These are phyloP conservation scores for Dendropsophus ebraccatus DNA, from an alignment of 2,113 vertebrate species.

Conservation along the genomic window DNA sequence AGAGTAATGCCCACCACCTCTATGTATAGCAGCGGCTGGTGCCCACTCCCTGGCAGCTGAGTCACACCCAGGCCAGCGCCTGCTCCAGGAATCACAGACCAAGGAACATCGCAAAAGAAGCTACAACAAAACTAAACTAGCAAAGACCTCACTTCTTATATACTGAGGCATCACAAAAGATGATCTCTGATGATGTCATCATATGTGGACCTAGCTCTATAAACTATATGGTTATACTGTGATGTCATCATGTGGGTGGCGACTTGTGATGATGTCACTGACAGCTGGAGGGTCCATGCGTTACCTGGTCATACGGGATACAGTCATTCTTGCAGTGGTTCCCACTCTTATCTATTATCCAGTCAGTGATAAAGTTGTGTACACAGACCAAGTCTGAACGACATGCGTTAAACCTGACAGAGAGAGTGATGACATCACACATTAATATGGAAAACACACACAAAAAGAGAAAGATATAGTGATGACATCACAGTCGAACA, in stretches of 20 bases:
- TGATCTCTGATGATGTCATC: not conserved
- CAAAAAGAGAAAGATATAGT: too few species aligned
- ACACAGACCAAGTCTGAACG: slow-evolving; percentile 69
- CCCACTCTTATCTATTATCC: slow-evolving; percentile 66
- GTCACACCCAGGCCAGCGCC: too few species aligned
- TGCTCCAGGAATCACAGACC: too few species aligned
- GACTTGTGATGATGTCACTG: not conserved
- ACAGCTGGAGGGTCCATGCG: too few species aligned
- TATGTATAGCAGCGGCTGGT: too few species aligned
- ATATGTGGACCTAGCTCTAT: not conserved
- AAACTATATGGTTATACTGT: not conserved
- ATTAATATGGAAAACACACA: not conserved
- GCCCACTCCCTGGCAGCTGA: too few species aligned
- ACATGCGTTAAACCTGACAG: slow-evolving; percentile 73
- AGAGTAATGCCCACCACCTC: too few species aligned
- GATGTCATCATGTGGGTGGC: not conserved
- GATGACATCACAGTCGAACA: too few species aligned
- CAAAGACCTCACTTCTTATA: too few species aligned
- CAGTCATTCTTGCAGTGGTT: slow-evolving; percentile 71
- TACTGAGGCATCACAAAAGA: too few species aligned
- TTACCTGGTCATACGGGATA: slow-evolving; percentile 69
- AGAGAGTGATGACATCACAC: not conserved
- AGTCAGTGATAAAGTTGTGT: slow-evolving; percentile 71
- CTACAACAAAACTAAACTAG: too few species aligned
- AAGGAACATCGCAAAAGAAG: too few species aligned